Evolutionary conservation across 30 jellyfish, hydroid and myxozoan genomes (phyloP).

Genomic region (Aurelia sp.): DNA sequence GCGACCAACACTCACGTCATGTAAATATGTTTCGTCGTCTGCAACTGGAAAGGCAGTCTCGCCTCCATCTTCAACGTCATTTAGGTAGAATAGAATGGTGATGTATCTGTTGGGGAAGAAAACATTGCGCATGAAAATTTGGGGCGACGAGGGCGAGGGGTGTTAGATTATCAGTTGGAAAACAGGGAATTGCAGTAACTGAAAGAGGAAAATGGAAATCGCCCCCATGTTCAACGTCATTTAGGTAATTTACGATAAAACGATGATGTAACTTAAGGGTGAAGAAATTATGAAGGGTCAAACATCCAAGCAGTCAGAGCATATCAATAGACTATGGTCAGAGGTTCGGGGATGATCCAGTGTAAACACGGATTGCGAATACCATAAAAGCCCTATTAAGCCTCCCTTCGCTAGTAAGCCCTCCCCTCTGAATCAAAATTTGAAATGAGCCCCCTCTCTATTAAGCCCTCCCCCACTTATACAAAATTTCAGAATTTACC

Average conservation of each 20-base stretch:
- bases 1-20: conserved; percentile 49
- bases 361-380: not conserved
- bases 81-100: conserved; percentile 82
- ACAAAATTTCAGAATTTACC: no score
- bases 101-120: conserved; percentile 62
- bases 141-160: no score
- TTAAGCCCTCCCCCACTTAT: no score
- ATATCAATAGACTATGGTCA: no score
- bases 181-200: no score
- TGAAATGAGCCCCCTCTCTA: no score
- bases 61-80: conserved; percentile 98
- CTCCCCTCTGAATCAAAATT: no score
- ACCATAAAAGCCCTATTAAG: no score
- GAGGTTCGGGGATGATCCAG: not conserved
- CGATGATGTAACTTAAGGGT: not conserved
- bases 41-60: conserved; percentile 99
- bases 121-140: not conserved
- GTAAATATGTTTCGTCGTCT: conserved; percentile 72
- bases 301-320: no score
- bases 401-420: no score
- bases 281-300: not conserved
- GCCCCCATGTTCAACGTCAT: not conserved
- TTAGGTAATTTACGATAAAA: not conserved
- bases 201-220: no score
- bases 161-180: no score